These are phyloP conservation scores for Cryptocheilus praepositus DNA, from an alignment of 2,888 invertebrate species.

Conservation along the genomic window DNA sequence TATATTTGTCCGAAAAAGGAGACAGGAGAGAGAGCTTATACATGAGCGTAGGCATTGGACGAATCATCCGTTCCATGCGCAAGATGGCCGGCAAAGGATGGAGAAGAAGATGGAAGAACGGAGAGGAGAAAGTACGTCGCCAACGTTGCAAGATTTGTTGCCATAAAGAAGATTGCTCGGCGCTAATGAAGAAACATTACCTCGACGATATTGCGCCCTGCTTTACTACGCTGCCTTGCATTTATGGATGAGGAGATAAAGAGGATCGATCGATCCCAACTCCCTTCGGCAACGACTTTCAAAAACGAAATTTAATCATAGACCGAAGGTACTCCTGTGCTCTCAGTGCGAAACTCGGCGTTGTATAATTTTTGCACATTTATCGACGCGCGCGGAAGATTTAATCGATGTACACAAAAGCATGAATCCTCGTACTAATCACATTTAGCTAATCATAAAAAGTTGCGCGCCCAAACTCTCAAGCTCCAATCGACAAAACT, in stretches of 20 bases:
- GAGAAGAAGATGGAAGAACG: conserved; percentile 17
- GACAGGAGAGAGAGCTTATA: conserved; percentile 39
- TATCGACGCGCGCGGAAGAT: too few species aligned
- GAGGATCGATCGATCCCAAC: conserved; percentile 40
- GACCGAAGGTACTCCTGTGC: too few species aligned
- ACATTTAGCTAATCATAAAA: too few species aligned
- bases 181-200: conserved; percentile 72
- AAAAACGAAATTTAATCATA: conserved; percentile 5
- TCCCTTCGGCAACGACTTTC: conserved; percentile 10
- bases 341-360: too few species aligned
- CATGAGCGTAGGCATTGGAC: conserved; percentile 40
- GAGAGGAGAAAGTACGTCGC: conserved; percentile 40
- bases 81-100: conserved; percentile 57
- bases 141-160: conserved; percentile 68
- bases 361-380: too few species aligned
- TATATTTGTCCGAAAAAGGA: conserved; percentile 42
- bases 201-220: conserved; percentile 66
- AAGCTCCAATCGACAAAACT: too few species aligned
- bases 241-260: conserved; percentile 61
- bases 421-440: too few species aligned
- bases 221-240: conserved; percentile 55
- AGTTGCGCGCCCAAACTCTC: too few species aligned
- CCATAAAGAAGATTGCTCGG: conserved; percentile 71
- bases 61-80: conserved; percentile 58
- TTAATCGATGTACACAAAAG: too few species aligned